Conservation (phyloP, 2,888 invertebrate species). For the Heliconius erato region DNA sequence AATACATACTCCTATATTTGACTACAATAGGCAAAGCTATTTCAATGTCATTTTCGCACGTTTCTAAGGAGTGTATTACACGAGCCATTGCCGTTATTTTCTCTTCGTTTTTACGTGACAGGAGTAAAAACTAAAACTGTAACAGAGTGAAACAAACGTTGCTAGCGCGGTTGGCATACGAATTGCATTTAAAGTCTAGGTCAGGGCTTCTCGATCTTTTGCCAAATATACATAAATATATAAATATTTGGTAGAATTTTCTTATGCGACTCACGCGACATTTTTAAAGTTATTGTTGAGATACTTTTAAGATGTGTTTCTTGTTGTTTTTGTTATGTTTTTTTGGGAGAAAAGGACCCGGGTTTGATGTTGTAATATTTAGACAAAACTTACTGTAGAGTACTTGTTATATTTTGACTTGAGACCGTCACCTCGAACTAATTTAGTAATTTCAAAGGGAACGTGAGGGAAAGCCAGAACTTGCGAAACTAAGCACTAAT, state of each 20-base stretch:
- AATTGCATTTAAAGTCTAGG: constrained; percentile 61
- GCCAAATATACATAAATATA: constrained; percentile 32
- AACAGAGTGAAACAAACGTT: constrained; percentile 36
- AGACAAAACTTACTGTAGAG: too few relatives aligned
- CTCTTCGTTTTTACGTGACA: constrained; percentile 41
- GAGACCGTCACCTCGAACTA: not conserved
- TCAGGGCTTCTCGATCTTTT: constrained; percentile 55
- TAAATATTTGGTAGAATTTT: not conserved
- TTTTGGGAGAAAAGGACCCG: too few relatives aligned
- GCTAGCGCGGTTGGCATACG: constrained; percentile 53
- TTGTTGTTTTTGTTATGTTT: not conserved
- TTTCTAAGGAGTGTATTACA: not conserved
- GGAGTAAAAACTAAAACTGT: constrained; percentile 35
- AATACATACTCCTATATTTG: too few relatives aligned
- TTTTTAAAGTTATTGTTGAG: not conserved
- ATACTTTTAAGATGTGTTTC: not conserved
- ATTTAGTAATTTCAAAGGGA: not conserved
- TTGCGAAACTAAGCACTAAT: not conserved
- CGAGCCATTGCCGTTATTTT: constrained; percentile 21
- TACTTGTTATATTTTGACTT: too few relatives aligned
- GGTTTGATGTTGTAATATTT: too few relatives aligned
- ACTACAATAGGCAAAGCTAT: too few relatives aligned
- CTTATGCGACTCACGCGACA: not conserved
- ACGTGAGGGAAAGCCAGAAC: not conserved
- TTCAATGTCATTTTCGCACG: too few relatives aligned